Base-by-base conservation (phyloP, 2,113 vertebrate species). In the Clarias macrocephalus region DNA sequence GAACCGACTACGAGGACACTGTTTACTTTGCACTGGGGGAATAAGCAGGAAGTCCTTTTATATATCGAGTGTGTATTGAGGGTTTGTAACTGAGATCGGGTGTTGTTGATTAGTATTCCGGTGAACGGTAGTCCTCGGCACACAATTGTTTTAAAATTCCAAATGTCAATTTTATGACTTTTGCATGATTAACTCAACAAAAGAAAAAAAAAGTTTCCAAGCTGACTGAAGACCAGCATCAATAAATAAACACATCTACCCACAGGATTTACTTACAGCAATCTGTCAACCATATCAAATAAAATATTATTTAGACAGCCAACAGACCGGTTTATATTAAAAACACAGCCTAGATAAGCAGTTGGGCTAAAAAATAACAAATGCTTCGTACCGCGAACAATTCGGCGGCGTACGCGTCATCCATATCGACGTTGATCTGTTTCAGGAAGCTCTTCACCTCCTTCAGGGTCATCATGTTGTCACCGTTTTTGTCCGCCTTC, bases 381-480 rank as follows among this genome's bases (percentile, higher is more conserved):
- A 15, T 1, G 56, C 25, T 37, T 72, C 59, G 87, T 93, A 97
- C 98, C 93, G 90, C 92, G 89, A 99, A 99, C 86, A 99, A 93
- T 1, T 94, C 86, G 37, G 93, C 92, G 12, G 98, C 98, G 0
- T 99, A 98, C n/a, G 83, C 87, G 86, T 99, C 97, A 0, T 95
- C 93, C 0, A 97, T 94, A 70, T 97, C 94, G 3, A 99, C 90
- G 88, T 99, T 99, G 84, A 99, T 95, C 91, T 99, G 94, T 77
- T 95, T 94, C 92, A 99, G 92, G 90, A 99, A 99, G 88, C 95
- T 87, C 91, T 98, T 98, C 82, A 99, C 91, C 91, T 99, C 98
- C 88, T 99, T 98, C 88, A 99, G 95, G 82, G 90, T 96, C 97
- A 99, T 99, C 92, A 95, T 97, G 92, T 98, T 98, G 95, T 99